These are phyloP conservation scores for Caenorhabditis sp. DNA, from an alignment of 2,888 invertebrate genomes.

Conservation along the genomic window DNA sequence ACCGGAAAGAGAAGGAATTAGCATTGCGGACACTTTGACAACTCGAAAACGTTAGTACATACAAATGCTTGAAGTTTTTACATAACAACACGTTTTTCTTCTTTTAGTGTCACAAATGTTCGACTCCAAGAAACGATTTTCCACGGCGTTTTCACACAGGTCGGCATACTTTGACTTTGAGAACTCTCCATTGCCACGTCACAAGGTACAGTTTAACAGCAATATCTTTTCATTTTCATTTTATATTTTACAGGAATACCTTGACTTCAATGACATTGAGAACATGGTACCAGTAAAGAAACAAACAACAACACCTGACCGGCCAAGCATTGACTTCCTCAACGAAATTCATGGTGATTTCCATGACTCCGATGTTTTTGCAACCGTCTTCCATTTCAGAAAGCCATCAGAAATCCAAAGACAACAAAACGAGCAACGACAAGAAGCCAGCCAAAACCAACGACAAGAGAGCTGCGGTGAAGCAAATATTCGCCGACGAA, in stretches of 20 bases:
- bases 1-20: slow-evolving; percentile 58
- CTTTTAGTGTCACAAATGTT: slow-evolving; percentile 71
- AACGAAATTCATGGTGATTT: slow-evolving; percentile 58
- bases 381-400: slow-evolving; percentile 13
- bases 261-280: slow-evolving; percentile 71
- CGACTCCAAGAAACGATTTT: slow-evolving; percentile 66
- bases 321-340: slow-evolving; percentile 58
- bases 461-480: slow-evolving; percentile 51
- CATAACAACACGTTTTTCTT: no score
- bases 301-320: slow-evolving; percentile 45
- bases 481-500: slow-evolving; percentile 60
- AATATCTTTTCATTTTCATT: neutral
- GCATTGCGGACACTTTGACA: slow-evolving; percentile 66
- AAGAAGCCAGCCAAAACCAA: slow-evolving; percentile 30
- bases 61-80: neutral
- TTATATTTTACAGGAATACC: slow-evolving; percentile 58
- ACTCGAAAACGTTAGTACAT: slow-evolving; percentile 64
- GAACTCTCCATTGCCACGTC: slow-evolving; percentile 70
- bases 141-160: slow-evolving; percentile 66
- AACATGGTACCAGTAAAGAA: slow-evolving; percentile 68
- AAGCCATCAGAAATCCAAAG: slow-evolving; percentile 34
- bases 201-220: slow-evolving; percentile 48
- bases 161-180: slow-evolving; percentile 71
- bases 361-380: neutral
- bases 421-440: slow-evolving; percentile 36